phyloP scores from a whole-genome alignment of 2,113 vertebrate genomes.

The Mus spicilegus region DNA sequence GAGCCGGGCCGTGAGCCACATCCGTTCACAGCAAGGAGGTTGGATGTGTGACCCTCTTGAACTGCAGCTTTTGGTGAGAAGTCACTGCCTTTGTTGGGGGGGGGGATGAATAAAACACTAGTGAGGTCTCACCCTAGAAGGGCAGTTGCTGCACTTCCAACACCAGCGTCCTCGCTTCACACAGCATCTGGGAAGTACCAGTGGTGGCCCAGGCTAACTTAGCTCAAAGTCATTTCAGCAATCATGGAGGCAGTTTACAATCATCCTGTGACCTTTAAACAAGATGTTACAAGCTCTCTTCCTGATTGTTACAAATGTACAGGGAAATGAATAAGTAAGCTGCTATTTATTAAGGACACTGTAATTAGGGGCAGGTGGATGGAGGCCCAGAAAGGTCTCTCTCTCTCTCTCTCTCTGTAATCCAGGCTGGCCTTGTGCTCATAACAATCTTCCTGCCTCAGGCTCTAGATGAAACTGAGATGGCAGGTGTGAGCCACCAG shows the following conservation, averaged over 20 bases:
- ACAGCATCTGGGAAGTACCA: not conserved
- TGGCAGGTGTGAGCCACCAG: not conserved
- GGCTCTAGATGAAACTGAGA: not conserved
- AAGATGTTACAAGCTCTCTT: not conserved
- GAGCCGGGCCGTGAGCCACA: constrained; percentile 2
- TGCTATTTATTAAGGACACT: not conserved
- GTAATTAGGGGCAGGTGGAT: not conserved
- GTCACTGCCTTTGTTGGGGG: accelerated
- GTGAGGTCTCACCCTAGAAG: accelerated
- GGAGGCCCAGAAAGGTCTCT: not conserved
- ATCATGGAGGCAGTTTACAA: not conserved
- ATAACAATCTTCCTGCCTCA: not conserved
- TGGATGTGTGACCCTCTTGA: constrained; percentile 38
- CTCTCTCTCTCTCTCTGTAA: not conserved
- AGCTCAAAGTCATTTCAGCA: not conserved
- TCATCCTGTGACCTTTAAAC: not conserved
- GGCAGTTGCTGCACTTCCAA: too few species aligned
- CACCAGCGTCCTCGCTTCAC: not conserved
- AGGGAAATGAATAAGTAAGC: not conserved
- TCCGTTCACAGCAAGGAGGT: not conserved
- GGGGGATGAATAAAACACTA: not conserved
- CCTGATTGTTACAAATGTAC: not conserved
- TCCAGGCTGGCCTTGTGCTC: not conserved
- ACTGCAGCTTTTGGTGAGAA: constrained; percentile 45
- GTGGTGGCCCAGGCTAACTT: too few species aligned